A percentile compares a stretch with the other conserved stretches of the same genome.
Evolutionary conservation across 2,113 vertebrate genomes (phyloP).

Genomic region (Stigmatopora nigra): DNA sequence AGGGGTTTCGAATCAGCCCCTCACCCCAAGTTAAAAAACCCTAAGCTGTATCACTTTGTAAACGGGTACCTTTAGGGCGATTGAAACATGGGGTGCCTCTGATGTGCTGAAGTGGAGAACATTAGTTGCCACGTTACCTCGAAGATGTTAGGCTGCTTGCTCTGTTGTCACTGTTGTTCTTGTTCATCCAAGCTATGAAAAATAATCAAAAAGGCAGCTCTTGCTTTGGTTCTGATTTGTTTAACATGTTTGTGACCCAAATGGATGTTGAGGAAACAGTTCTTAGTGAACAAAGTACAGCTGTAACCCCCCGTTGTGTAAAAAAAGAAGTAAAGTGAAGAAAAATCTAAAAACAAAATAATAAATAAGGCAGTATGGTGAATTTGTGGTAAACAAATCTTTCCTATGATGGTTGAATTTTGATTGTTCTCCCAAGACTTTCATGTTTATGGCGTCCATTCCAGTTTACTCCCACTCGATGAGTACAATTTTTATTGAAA

Average conservation of each 20-base stretch:
- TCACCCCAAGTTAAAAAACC: constrained; percentile 69
- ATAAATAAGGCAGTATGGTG: background rate
- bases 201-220: constrained; percentile 35
- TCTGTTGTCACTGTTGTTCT: constrained; percentile 47
- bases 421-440: background rate
- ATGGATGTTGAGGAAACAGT: constrained; percentile 61
- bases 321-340: no score
- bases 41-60: constrained; percentile 72
- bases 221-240: constrained; percentile 66
- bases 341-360: no score
- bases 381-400: background rate
- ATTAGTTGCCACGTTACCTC: constrained; percentile 53
- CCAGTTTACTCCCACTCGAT: no score
- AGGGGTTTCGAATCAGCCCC: constrained; percentile 69
- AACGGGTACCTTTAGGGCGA: constrained; percentile 70
- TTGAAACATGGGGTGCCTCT: constrained; percentile 58
- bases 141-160: constrained; percentile 49
- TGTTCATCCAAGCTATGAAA: constrained; percentile 24
- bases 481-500: no score
- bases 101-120: constrained; percentile 68
- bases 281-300: constrained; percentile 40
- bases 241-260: constrained; percentile 62
- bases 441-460: no score
- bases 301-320: constrained; percentile 37
- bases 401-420: background rate